These are phyloP conservation scores for Salmo trutta DNA, from an alignment of 2,797 vertebrate genomes.

Conservation along the genomic window DNA sequence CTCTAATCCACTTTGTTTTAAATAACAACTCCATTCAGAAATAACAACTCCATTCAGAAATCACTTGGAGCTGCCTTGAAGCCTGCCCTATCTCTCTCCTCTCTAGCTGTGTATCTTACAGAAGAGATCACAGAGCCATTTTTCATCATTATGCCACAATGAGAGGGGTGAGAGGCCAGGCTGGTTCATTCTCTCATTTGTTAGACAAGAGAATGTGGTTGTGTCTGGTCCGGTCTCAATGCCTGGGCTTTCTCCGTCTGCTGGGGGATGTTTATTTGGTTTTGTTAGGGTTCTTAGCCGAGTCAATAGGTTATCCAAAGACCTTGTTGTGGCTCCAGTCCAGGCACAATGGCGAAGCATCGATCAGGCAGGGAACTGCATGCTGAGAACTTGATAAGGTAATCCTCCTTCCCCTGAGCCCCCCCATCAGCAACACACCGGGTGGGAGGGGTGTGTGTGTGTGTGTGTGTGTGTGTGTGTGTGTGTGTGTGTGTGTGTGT, in stretches of 20 bases:
- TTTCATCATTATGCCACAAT: slow-evolving; percentile 68
- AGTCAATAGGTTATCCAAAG: slow-evolving; percentile 81
- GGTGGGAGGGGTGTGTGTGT: slow-evolving; percentile 31
- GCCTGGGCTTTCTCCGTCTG: slow-evolving; percentile 28
- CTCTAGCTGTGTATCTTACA: slow-evolving; percentile 20
- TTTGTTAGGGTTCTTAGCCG: slow-evolving; percentile 37
- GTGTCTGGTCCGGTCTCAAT: slow-evolving; percentile 5
- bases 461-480: slow-evolving; percentile 8
- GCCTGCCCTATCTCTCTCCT: slow-evolving; percentile 42
- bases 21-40: slow-evolving; percentile 35
- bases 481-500: slow-evolving; percentile 16
- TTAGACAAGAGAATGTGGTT: slow-evolving; percentile 49
- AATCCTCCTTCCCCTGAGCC: slow-evolving; percentile 72
- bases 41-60: slow-evolving; percentile 44
- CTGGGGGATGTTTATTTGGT: slow-evolving; percentile 30
- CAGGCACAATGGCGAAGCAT: slow-evolving; percentile 70
- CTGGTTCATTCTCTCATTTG: slow-evolving; percentile 57
- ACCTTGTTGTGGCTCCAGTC: slow-evolving; percentile 68
- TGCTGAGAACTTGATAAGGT: slow-evolving; percentile 78
- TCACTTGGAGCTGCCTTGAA: slow-evolving; percentile 41
- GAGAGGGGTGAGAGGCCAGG: slow-evolving; percentile 46
- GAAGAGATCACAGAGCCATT: slow-evolving; percentile 54
- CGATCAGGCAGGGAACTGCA: slow-evolving; percentile 71
- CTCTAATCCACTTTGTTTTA: slow-evolving; percentile 32
- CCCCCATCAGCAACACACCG: slow-evolving; percentile 61